Percentiles rank a stretch among this genome's conserved stretches.
Conservation (phyloP, 2,797 vertebrate genomes). For the Xyrichtys novacula region DNA sequence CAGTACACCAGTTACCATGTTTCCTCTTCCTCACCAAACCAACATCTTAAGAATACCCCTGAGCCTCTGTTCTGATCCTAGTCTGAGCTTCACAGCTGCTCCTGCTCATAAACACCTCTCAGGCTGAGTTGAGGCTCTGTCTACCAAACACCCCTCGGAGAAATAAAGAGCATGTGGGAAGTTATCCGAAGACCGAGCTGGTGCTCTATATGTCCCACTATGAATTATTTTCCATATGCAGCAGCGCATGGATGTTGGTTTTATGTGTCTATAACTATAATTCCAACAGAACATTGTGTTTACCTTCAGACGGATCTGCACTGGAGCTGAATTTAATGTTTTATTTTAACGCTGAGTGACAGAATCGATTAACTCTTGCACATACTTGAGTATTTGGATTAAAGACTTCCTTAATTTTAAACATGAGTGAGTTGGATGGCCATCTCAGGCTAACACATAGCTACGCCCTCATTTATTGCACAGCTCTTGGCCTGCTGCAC, state of each 20-base stretch:
- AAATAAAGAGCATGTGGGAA: conserved; percentile 48
- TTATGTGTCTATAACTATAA: conserved; percentile 28
- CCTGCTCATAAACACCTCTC: conserved; percentile 50
- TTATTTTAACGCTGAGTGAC: background rate
- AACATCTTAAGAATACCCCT: conserved; percentile 28
- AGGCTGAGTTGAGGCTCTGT: conserved; percentile 39
- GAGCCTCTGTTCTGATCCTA: conserved; percentile 36
- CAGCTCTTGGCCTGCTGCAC: too few relatives aligned
- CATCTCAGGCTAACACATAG: too few relatives aligned
- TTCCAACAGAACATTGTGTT: background rate
- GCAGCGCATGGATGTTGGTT: background rate
- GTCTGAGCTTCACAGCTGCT: conserved; percentile 44
- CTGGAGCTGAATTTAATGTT: background rate
- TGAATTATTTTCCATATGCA: conserved; percentile 29
- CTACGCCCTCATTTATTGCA: too few relatives aligned
- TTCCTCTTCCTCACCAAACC: conserved; percentile 23
- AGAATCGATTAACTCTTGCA: too few relatives aligned
- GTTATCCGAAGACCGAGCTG: conserved; percentile 42
- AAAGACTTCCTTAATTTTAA: too few relatives aligned
- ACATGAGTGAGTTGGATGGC: too few relatives aligned
- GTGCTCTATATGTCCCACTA: conserved; percentile 19
- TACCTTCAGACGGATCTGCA: background rate
- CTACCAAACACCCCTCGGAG: conserved; percentile 37
- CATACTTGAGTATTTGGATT: too few relatives aligned
- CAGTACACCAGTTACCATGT: conserved; percentile 16